phyloP scores from a whole-genome alignment of 2,888 invertebrate species.

The Lamellibrachia columna region DNA sequence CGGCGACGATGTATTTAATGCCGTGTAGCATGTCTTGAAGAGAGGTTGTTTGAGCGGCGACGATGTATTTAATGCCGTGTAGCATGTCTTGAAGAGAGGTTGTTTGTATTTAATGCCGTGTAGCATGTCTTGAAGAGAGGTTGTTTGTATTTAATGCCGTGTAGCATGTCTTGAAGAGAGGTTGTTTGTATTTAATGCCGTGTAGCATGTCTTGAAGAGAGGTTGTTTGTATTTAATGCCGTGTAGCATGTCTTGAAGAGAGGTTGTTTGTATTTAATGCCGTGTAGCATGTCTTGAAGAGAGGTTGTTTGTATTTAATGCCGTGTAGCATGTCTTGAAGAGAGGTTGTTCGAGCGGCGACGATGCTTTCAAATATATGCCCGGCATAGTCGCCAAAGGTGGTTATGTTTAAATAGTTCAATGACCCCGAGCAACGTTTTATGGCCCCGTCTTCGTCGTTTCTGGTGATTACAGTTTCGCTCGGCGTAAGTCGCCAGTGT shows the following conservation, averaged over 20 bases:
- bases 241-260: neutral
- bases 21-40: neutral
- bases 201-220: neutral
- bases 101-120: neutral
- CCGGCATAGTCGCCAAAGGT: neutral
- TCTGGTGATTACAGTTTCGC: too few species aligned
- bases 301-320: neutral
- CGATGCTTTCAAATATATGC: neutral
- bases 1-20: neutral
- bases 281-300: neutral
- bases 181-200: neutral
- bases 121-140: neutral
- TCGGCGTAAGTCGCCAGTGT: too few species aligned
- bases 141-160: neutral
- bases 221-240: neutral
- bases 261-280: neutral
- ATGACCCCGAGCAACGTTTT: neutral
- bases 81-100: neutral
- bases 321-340: neutral
- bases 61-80: neutral
- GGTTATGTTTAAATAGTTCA: neutral
- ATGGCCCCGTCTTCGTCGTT: neutral
- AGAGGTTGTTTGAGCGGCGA: neutral
- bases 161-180: neutral
- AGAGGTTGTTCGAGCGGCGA: neutral